Evolutionary conservation across 1,140 invertebrate species (phyloP).

Genomic region (Scaptomyza montana): DNA sequence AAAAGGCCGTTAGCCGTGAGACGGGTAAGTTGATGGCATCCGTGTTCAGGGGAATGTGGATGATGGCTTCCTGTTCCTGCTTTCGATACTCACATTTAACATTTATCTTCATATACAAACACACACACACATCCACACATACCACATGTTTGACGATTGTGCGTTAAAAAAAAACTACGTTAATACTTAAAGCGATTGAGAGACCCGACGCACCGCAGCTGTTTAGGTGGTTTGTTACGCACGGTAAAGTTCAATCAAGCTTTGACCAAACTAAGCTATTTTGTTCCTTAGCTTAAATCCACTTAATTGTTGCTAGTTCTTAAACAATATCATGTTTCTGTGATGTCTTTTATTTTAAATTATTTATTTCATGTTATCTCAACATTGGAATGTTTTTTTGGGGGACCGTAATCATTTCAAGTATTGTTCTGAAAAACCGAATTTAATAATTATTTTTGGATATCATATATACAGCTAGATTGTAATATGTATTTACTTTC

Average conservation of each 20-base stretch:
- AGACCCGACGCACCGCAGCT: constrained; percentile 74
- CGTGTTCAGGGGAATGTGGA: background rate
- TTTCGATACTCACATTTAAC: constrained; percentile 60
- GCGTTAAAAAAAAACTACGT: constrained; percentile 17
- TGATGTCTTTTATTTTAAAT: constrained; percentile 13
- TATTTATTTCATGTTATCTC: background rate
- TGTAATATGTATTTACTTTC: no score
- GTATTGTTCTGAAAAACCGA: no score
- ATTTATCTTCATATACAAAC: constrained; percentile 66
- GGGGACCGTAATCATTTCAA: no score
- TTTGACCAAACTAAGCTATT: constrained; percentile 53
- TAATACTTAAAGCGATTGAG: constrained; percentile 50
- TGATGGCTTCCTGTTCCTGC: constrained; percentile 23
- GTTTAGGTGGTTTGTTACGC: constrained; percentile 81
- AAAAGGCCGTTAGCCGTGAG: constrained; percentile 63
- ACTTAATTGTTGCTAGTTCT: constrained; percentile 49
- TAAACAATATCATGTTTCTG: constrained; percentile 9
- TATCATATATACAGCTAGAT: no score
- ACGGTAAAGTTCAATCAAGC: constrained; percentile 71
- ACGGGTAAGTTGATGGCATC: constrained; percentile 63
- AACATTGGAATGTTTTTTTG: constrained; percentile 1
- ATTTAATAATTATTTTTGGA: no score
- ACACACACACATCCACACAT: constrained; percentile 19
- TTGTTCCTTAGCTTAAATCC: constrained; percentile 61
- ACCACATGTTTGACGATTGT: constrained; percentile 36